Conservation (phyloP, 2,888 invertebrate genomes). For the Hoplodrina blanda region DNA sequence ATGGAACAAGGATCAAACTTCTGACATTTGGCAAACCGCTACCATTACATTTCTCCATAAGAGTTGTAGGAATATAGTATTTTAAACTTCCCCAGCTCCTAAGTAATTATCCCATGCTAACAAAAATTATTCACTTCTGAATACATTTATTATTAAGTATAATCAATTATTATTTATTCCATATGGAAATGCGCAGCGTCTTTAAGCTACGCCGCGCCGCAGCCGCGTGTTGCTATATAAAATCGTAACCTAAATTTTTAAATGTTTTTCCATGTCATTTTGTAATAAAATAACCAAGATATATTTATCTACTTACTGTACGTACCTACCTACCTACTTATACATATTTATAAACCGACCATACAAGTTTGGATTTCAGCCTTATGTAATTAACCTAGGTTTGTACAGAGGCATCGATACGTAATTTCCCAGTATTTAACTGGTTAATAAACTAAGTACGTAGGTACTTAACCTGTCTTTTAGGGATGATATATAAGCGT, state of each 20-base stretch:
- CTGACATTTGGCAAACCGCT: not conserved
- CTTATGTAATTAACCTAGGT: not conserved
- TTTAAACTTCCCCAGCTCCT: too few species aligned
- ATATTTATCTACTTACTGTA: too few species aligned
- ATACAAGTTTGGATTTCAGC: not conserved
- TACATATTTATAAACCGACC: too few species aligned
- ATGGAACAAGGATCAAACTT: not conserved
- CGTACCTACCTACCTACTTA: too few species aligned
- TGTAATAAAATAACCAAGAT: not conserved
- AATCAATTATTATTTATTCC: slow-evolving; percentile 7
- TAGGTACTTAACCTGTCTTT: too few species aligned
- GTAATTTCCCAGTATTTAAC: too few species aligned
- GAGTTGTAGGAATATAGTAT: too few species aligned
- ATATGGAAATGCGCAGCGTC: not conserved
- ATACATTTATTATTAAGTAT: not conserved
- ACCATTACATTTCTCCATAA: too few species aligned
- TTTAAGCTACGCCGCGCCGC: not conserved
- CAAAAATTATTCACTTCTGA: not conserved
- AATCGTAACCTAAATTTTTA: not conserved
- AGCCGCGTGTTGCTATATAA: not conserved
- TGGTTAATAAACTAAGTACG: too few species aligned
- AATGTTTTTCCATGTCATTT: not conserved
- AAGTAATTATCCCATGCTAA: not conserved
- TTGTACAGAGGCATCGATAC: too few species aligned
- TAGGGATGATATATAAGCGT: too few species aligned